A percentile compares a stretch with the other conserved stretches of the same genome.
These are phyloP conservation scores for Linnaemya vulpina DNA, from an alignment of 2,888 invertebrate genomes.

Conservation along the genomic window DNA sequence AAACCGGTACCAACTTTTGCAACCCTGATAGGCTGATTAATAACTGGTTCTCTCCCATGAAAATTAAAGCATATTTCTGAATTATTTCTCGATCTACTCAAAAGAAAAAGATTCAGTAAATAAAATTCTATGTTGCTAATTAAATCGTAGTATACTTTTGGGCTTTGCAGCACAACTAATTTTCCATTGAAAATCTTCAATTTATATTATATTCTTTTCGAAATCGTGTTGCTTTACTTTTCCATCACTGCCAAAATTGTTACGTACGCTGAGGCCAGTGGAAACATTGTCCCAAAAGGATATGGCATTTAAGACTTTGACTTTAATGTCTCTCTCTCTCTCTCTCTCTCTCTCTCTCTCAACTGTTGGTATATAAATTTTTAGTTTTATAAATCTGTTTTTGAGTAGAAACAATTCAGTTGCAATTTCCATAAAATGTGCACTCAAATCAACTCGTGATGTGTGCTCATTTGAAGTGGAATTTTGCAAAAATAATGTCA, in stretches of 20 bases:
- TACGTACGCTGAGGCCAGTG: not conserved
- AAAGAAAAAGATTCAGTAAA: too few species aligned
- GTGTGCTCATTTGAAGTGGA: not conserved
- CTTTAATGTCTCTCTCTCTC: too few species aligned
- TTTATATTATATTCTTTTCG: too few species aligned
- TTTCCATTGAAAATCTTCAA: not conserved
- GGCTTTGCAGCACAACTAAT: not conserved
- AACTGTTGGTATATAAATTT: not conserved
- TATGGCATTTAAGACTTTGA: not conserved
- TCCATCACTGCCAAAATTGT: not conserved
- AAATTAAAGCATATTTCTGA: too few species aligned
- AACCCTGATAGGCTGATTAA: too few species aligned
- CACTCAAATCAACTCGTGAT: not conserved
- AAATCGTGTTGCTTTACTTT: not conserved
- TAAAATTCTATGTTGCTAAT: too few species aligned
- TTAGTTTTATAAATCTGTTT: not conserved
- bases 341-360: too few species aligned
- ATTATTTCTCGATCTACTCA: too few species aligned
- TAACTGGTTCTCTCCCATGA: too few species aligned
- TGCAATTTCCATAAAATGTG: not conserved
- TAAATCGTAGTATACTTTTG: too few species aligned
- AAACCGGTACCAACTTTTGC: too few species aligned
- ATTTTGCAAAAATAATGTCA: constrained; percentile 24
- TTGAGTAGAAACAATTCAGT: not conserved
- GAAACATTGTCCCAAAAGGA: not conserved